These are phyloP conservation scores for Argya squamiceps DNA, from an alignment of 2,797 vertebrate genomes.

Conservation along the genomic window DNA sequence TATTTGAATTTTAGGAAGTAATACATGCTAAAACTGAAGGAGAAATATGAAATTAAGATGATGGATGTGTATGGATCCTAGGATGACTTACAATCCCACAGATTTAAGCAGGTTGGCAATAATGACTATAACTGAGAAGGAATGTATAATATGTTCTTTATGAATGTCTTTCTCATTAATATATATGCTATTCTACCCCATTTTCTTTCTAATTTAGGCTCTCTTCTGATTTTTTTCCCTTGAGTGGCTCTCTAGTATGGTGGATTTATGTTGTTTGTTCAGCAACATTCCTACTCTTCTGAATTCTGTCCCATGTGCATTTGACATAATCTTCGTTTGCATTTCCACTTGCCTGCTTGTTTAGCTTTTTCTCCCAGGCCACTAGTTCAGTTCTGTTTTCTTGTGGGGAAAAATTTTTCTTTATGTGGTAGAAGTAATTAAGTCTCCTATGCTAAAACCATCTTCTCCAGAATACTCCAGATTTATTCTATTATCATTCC, in stretches of 20 bases:
- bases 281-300: neutral
- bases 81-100: neutral
- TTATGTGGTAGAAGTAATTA: neutral
- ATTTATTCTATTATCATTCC: neutral
- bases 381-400: neutral
- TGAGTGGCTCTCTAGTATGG: neutral
- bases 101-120: neutral
- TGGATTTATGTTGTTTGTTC: conserved; percentile 46
- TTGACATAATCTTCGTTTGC: conserved; percentile 34
- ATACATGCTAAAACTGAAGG: neutral
- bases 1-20: neutral
- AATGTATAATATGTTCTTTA: neutral
- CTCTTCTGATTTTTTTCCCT: neutral
- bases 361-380: conserved; percentile 2
- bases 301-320: neutral
- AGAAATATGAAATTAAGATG: neutral
- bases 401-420: neutral
- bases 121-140: neutral
- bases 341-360: neutral
- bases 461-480: neutral
- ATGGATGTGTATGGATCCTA: neutral
- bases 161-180: neutral
- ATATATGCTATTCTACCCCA: neutral
- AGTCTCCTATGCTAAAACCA: neutral
- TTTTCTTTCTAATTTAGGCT: conserved; percentile 1